Evolutionary conservation across 64 coral and sea anemone species (phyloP), one percentile per base, ranked within the genome.

Genomic region (Hydrozoanthus tunicans): DNA sequence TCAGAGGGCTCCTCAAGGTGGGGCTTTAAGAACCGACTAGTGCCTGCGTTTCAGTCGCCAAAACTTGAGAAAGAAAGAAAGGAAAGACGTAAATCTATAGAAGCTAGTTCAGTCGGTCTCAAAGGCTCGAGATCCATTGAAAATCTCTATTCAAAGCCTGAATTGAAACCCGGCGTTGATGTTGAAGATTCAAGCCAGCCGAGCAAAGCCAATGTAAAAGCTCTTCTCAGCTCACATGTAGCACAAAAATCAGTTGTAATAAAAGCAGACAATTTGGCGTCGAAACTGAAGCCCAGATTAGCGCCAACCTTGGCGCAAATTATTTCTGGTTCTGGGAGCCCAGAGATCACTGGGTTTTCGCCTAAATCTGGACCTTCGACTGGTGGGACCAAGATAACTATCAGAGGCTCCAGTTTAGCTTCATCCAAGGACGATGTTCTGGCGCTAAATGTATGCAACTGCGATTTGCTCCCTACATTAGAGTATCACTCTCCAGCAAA

Each of bases 401-500:
- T 99, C 14, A 83, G 97, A 68, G 97, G 97, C 1, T 91, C 81
- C 56, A 96, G 93, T 82, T 83, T 99, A 24, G 97, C 94, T 10
- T 89, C 10, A 8, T 79, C 88, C 8, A 89, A 90, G 64, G 90
- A 95, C 2, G 97, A 99, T 64, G 79, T 96, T 20, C 26, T 90
- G 9, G 94, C 82, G 1, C 66, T 99, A 5, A 92, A 73, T 70
- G 6, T 99, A 14, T 93, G 93, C 90, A 93, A 92, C 3, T 91
- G 85, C 54, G 97, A 99, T n/a, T 53, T 92, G 15, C 51, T 86
- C 0, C 73, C 58, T 3, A 90, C 94, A 2, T 76, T 99, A n/a
- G 94, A 96, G 67, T 99, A 92, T 59, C 97, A 99, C 77, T 93
- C 94, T 32, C 92, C 97, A 1, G 97, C 97, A 14, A 99, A 99